Conservation (phyloP, 2,888 invertebrate genomes). For the Aradus depressus region DNA sequence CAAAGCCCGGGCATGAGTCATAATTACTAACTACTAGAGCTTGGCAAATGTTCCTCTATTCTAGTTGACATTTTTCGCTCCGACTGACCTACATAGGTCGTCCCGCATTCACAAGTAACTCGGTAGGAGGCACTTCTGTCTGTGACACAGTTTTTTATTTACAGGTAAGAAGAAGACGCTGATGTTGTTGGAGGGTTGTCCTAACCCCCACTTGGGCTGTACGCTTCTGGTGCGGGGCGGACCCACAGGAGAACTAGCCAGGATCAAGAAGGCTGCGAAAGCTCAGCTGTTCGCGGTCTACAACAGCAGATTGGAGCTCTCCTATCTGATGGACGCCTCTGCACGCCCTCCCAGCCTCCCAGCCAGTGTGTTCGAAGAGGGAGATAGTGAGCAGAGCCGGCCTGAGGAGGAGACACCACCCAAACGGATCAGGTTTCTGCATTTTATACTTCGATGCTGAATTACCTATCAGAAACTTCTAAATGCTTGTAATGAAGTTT, state of each 20-base stretch:
- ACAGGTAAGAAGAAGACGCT: conserved; percentile 65
- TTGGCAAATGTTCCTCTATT: no score
- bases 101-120: no score
- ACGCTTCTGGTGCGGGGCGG: conserved; percentile 32
- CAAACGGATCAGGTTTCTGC: conserved; percentile 11
- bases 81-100: no score
- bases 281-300: conserved; percentile 76
- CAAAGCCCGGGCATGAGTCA: no score
- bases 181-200: conserved; percentile 88
- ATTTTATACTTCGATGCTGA: no score
- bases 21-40: no score
- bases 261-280: conserved; percentile 71
- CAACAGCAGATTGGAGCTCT: conserved; percentile 65
- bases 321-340: conserved; percentile 79
- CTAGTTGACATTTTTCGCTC: no score
- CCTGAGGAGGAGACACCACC: not conserved
- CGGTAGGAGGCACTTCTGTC: no score
- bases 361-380: conserved; percentile 6
- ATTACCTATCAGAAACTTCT: conserved; percentile 4
- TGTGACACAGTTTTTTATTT: conserved; percentile 24
- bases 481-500: no score
- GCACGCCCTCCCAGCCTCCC: conserved; percentile 50
- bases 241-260: conserved; percentile 37
- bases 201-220: conserved; percentile 43
- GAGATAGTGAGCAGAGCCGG: conserved; percentile 1